Percentiles rank a stretch among this genome's conserved stretches.
These are phyloP conservation scores for Motacilla tschutschensis DNA, from an alignment of 2,113 vertebrate species.

Conservation along the genomic window DNA sequence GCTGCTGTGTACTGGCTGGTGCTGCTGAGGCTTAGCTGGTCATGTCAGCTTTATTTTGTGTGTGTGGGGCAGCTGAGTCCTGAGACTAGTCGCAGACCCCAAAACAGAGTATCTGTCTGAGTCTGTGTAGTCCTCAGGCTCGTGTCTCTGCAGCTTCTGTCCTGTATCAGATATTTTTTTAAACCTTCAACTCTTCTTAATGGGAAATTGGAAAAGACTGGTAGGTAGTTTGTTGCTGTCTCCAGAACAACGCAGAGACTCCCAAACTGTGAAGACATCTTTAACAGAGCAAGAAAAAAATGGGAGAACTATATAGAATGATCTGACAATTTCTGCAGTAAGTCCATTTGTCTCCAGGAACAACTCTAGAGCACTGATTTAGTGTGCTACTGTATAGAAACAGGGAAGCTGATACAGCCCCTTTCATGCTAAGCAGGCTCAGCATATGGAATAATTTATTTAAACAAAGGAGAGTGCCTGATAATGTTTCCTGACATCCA, in stretches of 20 bases:
- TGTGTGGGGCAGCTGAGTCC: not conserved
- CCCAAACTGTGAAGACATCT: not conserved
- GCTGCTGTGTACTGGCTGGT: not conserved
- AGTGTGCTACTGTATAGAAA: not conserved
- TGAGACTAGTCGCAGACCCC: not conserved
- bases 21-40: not conserved
- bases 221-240: not conserved
- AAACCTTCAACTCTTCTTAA: not conserved
- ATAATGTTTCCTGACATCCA: not conserved
- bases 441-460: not conserved
- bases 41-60: not conserved
- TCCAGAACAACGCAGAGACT: not conserved
- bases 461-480: not conserved
- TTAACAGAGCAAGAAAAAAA: not conserved
- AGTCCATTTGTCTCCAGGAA: not conserved
- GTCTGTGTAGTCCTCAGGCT: not conserved
- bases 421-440: not conserved
- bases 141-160: not conserved
- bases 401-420: not conserved
- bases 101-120: not conserved
- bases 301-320: not conserved
- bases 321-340: not conserved
- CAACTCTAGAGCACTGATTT: not conserved
- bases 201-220: not conserved
- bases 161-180: not conserved